These are phyloP conservation scores for Mythimna pallens DNA, from an alignment of 2,888 invertebrate genomes.

Conservation along the genomic window DNA sequence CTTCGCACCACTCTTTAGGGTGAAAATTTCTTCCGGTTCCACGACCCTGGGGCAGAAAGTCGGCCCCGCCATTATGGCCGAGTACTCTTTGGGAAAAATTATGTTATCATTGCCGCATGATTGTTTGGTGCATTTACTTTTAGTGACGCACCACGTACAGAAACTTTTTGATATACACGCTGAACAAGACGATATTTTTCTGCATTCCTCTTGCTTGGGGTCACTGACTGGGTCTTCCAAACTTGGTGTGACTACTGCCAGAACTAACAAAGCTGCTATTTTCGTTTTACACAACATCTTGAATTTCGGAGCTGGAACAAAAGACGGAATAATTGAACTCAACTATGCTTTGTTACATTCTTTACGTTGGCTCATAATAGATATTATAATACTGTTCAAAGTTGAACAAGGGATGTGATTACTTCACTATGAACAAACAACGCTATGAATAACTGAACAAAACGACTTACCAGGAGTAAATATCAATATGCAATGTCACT, in stretches of 20 bases:
- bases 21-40: conserved; percentile 69
- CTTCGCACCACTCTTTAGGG: conserved; percentile 76
- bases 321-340: conserved; percentile 25
- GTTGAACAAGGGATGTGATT: not conserved
- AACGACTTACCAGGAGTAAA: conserved; percentile 58
- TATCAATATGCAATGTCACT: conserved; percentile 39
- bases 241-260: conserved; percentile 43
- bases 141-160: conserved; percentile 84
- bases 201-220: conserved; percentile 65
- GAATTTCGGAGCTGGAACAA: conserved; percentile 45
- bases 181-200: conserved; percentile 73
- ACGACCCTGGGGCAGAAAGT: conserved; percentile 80
- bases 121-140: conserved; percentile 81
- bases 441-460: not conserved
- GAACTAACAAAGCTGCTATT: conserved; percentile 53
- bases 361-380: not conserved
- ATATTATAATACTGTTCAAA: not conserved
- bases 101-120: conserved; percentile 83
- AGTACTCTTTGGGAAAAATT: conserved; percentile 77
- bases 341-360: conserved; percentile 19
- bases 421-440: not conserved
- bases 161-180: conserved; percentile 74
- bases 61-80: conserved; percentile 80
- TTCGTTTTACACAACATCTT: conserved; percentile 45
- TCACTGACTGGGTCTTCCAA: conserved; percentile 43